Base-by-base conservation (phyloP, 1,140 invertebrate genomes). In the Anadara kagoshimensis region DNA sequence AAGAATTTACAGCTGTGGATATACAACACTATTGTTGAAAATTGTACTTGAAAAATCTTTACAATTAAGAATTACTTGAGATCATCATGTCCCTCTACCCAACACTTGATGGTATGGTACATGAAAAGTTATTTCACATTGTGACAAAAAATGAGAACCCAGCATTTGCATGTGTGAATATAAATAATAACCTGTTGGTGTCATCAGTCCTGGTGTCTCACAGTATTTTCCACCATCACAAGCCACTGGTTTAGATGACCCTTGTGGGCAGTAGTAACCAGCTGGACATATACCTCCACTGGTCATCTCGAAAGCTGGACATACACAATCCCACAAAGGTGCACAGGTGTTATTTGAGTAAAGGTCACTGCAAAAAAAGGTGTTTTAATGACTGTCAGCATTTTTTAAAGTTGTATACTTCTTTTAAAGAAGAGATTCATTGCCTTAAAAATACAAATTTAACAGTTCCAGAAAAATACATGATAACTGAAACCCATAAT, bases 191-290 rank as follows among this genome's bases (percentile, higher is more conserved):
- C 86, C 87, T 58, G 81, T 78, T 16, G 86, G 86, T 0, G 58
- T 18, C 12, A 78, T 24, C 24, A 85, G 69, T n/a, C 68, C 82
- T 29, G 78, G 73, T n/a, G 54, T 69, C 10, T 76, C 80, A 75
- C 87, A 88, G 73, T 87, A 88, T 75, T 86, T 69, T 59, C 87
- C 87, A 11, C 81, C 78, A 20, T 82, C 78, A 69, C 87, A 88
- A 0, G 84, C 78, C 41, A 79, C 62, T n/a, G 78, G 76, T 29
- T 70, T 70, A n/a, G 70, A 51, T 24, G 78, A 80, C 20, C 86
- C 86, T 4, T 54, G 11, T 36, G 86, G 85, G 67, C 86, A 87
- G 59, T 83, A 87, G 20, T 77, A 83, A 24, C 86, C 86, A 26
- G 74, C 78, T 12, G 83, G 84, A 73, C 87, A 88, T 22, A 87